Evolutionary conservation across 2,797 vertebrate genomes (phyloP), one percentile per base, ranked within the genome.

Genomic region (Nyctalus aviator): DNA sequence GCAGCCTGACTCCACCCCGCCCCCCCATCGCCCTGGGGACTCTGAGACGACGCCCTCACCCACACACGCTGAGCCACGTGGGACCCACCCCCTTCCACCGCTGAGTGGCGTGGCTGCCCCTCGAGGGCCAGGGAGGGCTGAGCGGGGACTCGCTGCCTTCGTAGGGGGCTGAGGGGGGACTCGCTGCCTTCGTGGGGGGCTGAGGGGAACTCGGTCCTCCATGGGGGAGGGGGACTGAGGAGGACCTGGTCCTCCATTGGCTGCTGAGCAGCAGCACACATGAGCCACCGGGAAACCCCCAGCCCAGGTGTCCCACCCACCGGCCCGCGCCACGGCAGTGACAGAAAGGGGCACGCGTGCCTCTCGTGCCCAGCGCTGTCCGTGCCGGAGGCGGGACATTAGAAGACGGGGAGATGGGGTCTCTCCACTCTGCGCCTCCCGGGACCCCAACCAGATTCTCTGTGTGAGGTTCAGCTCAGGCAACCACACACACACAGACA

Each of bases 321-420:
- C n/a, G 5, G 71, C 35, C 10, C 3, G 18, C 0, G 5, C 21
- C 23, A 1, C 35, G 1, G 23, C 20, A n/a, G 11, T 27, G 6
- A 55, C 12, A 44, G 71, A 3, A 9, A 17, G 0, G 3, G 35
- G 23, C 32, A 2, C 1, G 23, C 23, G 11, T 4, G 6, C 2
- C 15, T 17, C 32, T 78, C 25, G 6, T 17, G 55, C 55, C 55
- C 55, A 57, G 12, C 32, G 8, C 32, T 5, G 2, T 21, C 9
- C 41, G 73, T 59, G 14, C 32, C 5, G 44, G 85, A 32, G 18
- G 14, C 66, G 68, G 5, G 53, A 55, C 23, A 57, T 57, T 57
- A 25, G 55, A 57, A 57, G 55, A 57, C 1, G 20, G 23, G 23
- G 55, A 14, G 59, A 27, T 2, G 10, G 10, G 10, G 62, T 53